Percentiles rank a stretch among this genome's conserved stretches.
Conservation (phyloP, 2,888 invertebrate genomes). For the Melanostoma mellinum region DNA sequence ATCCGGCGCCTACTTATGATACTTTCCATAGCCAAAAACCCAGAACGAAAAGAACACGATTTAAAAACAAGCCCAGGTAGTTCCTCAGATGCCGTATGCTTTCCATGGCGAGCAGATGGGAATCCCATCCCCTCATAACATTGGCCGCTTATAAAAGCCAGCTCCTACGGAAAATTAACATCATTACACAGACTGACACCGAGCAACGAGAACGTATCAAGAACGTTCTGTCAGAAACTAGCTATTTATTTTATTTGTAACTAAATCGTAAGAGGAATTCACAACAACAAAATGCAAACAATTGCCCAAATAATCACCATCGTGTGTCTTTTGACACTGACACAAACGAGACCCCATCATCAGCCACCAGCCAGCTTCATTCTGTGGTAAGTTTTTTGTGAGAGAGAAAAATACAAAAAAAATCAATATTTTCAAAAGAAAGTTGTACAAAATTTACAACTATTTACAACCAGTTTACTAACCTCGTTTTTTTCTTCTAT, state of each 20-base stretch:
- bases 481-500: constrained; percentile 7
- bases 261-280: neutral
- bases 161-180: neutral
- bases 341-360: constrained; percentile 37
- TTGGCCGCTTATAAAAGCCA: constrained; percentile 40
- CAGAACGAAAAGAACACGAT: constrained; percentile 33
- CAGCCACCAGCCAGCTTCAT: constrained; percentile 30
- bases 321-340: constrained; percentile 4
- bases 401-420: neutral
- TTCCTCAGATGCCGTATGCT: constrained; percentile 1
- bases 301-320: neutral
- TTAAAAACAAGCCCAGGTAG: constrained; percentile 52
- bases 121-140: constrained; percentile 37
- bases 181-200: constrained; percentile 45
- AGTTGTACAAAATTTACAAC: neutral
- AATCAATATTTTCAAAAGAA: neutral
- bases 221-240: neutral
- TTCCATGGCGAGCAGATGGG: constrained; percentile 21
- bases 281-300: constrained; percentile 32
- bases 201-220: constrained; percentile 23
- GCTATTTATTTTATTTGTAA: neutral
- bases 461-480: constrained; percentile 2
- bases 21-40: constrained; percentile 42
- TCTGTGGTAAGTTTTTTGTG: constrained; percentile 54
- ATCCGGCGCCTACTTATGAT: constrained; percentile 28